Conservation (phyloP, 2,797 vertebrate genomes). For the Alauda arvensis region DNA sequence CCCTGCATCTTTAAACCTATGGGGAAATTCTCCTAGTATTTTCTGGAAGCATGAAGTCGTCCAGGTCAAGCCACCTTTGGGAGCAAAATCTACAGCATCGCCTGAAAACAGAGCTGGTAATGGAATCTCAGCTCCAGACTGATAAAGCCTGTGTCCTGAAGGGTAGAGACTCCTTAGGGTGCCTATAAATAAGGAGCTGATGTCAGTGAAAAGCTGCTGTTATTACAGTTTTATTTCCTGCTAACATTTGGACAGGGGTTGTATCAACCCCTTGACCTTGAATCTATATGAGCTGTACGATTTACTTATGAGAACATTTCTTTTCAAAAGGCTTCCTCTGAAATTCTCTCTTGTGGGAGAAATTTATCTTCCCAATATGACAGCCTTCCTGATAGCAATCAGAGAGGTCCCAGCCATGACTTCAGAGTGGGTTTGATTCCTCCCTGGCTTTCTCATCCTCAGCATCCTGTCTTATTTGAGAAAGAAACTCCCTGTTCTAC, state of each 20-base stretch:
- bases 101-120: not conserved
- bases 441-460: not conserved
- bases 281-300: slow-evolving; percentile 18
- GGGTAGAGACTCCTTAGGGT: slow-evolving; percentile 19
- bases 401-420: slow-evolving; percentile 3
- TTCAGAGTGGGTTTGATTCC: not conserved
- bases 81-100: not conserved
- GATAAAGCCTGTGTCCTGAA: not conserved
- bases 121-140: not conserved
- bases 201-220: slow-evolving; percentile 38
- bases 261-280: slow-evolving; percentile 34
- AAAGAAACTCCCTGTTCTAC: not conserved
- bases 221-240: slow-evolving; percentile 54
- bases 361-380: slow-evolving; percentile 35
- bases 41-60: not conserved
- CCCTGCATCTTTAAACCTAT: not conserved
- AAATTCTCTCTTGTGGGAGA: slow-evolving; percentile 31
- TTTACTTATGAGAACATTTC: slow-evolving; percentile 37
- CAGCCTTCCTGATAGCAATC: slow-evolving; percentile 18
- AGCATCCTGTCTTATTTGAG: not conserved
- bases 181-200: slow-evolving; percentile 37
- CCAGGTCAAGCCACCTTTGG: not conserved
- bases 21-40: not conserved
- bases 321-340: slow-evolving; percentile 36
- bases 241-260: slow-evolving; percentile 37